Evolutionary conservation across 1,140 invertebrate species (phyloP).

Genomic region (Zaprionus ghesquierei): DNA sequence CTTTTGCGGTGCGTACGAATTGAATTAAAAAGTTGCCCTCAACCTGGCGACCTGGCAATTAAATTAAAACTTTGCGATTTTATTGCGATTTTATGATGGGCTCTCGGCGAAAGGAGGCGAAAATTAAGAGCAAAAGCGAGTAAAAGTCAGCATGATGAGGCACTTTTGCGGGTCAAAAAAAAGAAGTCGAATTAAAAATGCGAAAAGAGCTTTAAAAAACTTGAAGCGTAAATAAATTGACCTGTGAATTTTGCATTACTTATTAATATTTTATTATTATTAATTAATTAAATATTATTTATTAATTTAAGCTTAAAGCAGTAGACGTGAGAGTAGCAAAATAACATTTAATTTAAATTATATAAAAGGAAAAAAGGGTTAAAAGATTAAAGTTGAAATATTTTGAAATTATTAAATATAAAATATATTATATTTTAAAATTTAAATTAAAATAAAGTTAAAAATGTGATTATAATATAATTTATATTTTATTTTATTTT

Average conservation of each 20-base stretch:
- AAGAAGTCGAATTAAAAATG: neutral
- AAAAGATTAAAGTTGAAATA: too few relatives aligned
- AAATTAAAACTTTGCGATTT: slow-evolving; percentile 75
- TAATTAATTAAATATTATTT: too few relatives aligned
- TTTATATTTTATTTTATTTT: too few relatives aligned
- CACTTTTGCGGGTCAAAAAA: neutral
- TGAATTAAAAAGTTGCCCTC: slow-evolving; percentile 63
- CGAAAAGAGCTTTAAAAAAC: neutral
- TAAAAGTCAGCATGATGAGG: neutral
- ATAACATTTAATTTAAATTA: too few relatives aligned
- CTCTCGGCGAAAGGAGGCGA: neutral
- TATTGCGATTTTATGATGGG: slow-evolving; percentile 70
- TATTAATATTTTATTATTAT: neutral
- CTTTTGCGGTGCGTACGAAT: slow-evolving; percentile 55
- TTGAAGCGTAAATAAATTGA: neutral
- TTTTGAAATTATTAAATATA: too few relatives aligned
- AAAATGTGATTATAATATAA: too few relatives aligned
- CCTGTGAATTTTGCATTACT: neutral
- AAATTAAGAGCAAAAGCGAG: slow-evolving; percentile 8
- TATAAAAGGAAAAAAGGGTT: too few relatives aligned
- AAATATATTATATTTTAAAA: too few relatives aligned
- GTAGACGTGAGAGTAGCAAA: too few relatives aligned
- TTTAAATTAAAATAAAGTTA: too few relatives aligned
- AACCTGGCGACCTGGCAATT: slow-evolving; percentile 53
- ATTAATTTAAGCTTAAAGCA: too few relatives aligned